These are phyloP conservation scores for Tetanocera ferruginea DNA, from an alignment of 2,888 invertebrate genomes.

Conservation along the genomic window DNA sequence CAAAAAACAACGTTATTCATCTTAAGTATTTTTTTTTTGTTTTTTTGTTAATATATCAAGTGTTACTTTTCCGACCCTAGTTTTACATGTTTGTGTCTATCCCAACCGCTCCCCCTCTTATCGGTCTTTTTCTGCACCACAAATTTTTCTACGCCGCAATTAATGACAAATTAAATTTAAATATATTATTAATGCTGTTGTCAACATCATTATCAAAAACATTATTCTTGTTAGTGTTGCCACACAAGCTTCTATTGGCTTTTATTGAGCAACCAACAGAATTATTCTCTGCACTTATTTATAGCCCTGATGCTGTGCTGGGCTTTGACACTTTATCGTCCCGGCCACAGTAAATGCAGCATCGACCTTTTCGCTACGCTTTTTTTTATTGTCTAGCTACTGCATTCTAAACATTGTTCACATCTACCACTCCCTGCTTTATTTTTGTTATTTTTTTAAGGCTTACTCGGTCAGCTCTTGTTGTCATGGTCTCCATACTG, in stretches of 20 bases:
- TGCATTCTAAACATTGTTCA: conserved; percentile 23
- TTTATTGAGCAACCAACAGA: background rate
- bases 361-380: background rate
- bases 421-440: background rate
- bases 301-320: conserved; percentile 14
- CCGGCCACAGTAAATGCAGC: background rate
- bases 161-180: background rate
- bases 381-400: background rate
- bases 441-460: background rate
- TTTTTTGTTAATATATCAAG: no score
- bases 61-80: no score
- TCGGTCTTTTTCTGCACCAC: background rate
- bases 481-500: background rate
- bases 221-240: conserved; percentile 6
- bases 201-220: background rate
- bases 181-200: background rate
- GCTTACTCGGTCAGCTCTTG: background rate
- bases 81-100: background rate
- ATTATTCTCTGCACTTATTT: conserved; percentile 6
- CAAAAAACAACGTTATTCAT: no score
- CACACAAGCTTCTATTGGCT: background rate
- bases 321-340: conserved; percentile 19
- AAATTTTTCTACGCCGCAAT: conserved; percentile 34
- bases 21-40: no score
- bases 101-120: no score